A percentile compares a stretch with the other conserved stretches of the same genome.
Conservation (phyloP, 2,888 invertebrate species). For the Drosophila neotestacea region DNA sequence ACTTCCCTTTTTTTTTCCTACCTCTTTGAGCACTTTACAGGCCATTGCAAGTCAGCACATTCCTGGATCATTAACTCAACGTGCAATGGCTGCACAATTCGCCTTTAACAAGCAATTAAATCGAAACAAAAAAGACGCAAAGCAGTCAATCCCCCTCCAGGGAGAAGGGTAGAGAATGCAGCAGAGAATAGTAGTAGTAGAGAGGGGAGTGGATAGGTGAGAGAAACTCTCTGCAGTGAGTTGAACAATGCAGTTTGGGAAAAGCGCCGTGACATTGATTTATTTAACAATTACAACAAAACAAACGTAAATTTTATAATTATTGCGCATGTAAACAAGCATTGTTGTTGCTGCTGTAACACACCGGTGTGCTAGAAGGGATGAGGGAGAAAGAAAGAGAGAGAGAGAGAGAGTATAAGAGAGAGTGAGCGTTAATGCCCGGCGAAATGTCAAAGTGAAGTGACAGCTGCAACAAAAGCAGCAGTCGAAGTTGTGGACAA, state of each 20-base stretch:
- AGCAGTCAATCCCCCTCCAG: slow-evolving; percentile 35
- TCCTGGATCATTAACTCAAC: slow-evolving; percentile 77
- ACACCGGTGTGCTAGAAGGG: background rate
- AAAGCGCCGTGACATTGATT: slow-evolving; percentile 73
- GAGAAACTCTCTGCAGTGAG: background rate
- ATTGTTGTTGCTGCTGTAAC: slow-evolving; percentile 33
- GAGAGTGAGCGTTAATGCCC: slow-evolving; percentile 47
- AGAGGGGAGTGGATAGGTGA: slow-evolving; percentile 1
- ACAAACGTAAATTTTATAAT: slow-evolving; percentile 80
- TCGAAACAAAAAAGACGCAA: slow-evolving; percentile 71
- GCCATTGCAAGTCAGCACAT: slow-evolving; percentile 74
- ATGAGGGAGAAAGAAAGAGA: background rate
- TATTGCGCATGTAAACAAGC: slow-evolving; percentile 78
- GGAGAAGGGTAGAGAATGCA: slow-evolving; percentile 1
- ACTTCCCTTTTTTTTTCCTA: background rate
- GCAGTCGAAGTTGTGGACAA: slow-evolving; percentile 31
- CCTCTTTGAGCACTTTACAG: slow-evolving; percentile 37
- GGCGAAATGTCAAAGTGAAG: slow-evolving; percentile 71
- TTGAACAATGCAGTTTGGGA: slow-evolving; percentile 59
- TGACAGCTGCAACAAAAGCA: slow-evolving; percentile 74
- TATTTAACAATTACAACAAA: slow-evolving; percentile 78
- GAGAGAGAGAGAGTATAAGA: background rate
- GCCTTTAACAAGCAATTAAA: slow-evolving; percentile 81
- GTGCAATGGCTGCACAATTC: slow-evolving; percentile 75
- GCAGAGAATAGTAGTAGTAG: background rate